A percentile compares a stretch with the other conserved stretches of the same genome.
Conservation (phyloP, 2,113 vertebrate species). For the Gallinago jamesoni region DNA sequence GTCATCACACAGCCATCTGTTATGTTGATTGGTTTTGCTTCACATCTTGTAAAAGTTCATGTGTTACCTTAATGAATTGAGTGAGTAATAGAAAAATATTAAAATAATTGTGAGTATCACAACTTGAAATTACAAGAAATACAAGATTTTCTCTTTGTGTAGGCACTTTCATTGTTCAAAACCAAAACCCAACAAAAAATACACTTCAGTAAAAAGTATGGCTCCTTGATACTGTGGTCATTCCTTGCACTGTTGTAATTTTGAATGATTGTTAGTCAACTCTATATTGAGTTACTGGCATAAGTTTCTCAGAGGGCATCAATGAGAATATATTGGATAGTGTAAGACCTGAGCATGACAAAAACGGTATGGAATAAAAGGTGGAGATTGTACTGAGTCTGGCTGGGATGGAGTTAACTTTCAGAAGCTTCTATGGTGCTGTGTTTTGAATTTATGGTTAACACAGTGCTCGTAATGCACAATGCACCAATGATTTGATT, state of each 20-base stretch:
- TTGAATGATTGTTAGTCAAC: background rate
- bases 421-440: background rate
- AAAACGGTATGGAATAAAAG: background rate
- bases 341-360: background rate
- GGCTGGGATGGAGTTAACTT: background rate
- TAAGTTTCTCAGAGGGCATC: background rate
- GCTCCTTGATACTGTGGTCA: background rate
- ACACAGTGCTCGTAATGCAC: background rate
- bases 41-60: background rate
- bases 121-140: background rate
- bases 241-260: background rate
- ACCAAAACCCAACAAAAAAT: background rate
- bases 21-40: background rate
- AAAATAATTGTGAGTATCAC: background rate
- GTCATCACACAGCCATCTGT: rapidly evolving
- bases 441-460: background rate
- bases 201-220: background rate
- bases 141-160: background rate
- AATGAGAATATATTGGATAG: background rate
- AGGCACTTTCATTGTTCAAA: background rate
- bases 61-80: background rate
- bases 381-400: background rate
- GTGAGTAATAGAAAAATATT: background rate
- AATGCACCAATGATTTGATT: background rate
- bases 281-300: background rate